Evolutionary conservation across 2,797 vertebrate species (phyloP).

Genomic region (Sphaeramia orbicularis): DNA sequence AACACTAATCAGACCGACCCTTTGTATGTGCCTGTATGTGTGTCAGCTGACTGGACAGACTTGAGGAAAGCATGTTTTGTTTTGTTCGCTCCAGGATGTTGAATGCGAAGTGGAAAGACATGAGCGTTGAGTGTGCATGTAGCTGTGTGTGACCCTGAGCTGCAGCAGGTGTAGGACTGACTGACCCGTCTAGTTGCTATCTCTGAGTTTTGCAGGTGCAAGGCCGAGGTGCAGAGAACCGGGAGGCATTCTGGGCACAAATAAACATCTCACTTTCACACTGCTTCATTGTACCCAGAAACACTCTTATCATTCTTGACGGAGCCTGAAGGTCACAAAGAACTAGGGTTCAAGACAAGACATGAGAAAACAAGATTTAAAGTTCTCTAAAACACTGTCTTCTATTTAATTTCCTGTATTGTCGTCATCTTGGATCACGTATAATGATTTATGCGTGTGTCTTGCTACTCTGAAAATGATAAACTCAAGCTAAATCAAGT

Average conservation of each 20-base stretch:
- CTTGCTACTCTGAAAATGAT: too few species aligned
- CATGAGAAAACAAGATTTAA: too few species aligned
- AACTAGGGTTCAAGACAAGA: too few species aligned
- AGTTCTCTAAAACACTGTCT: too few species aligned
- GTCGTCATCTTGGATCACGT: too few species aligned
- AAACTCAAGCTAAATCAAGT: too few species aligned
- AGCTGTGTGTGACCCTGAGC: conserved; percentile 37
- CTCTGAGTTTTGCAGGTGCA: conserved; percentile 75
- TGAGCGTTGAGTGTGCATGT: too few species aligned
- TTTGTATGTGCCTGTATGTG: neutral
- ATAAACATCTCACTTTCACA: conserved; percentile 19
- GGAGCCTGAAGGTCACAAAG: neutral
- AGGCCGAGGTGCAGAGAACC: conserved; percentile 46
- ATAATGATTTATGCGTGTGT: neutral
- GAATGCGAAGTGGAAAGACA: too few species aligned
- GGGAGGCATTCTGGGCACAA: conserved; percentile 4
- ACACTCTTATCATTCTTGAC: neutral
- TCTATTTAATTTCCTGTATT: too few species aligned
- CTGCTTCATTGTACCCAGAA: conserved; percentile 23
- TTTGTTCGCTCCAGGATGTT: neutral
- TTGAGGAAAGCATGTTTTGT: conserved; percentile 7
- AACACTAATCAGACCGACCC: conserved; percentile 51
- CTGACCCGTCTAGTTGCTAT: conserved; percentile 25
- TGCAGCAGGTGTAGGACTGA: conserved; percentile 59
- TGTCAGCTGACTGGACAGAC: conserved; percentile 15